Base-by-base conservation (phyloP, 2,797 vertebrate genomes). In the Alosa sapidissima region DNA sequence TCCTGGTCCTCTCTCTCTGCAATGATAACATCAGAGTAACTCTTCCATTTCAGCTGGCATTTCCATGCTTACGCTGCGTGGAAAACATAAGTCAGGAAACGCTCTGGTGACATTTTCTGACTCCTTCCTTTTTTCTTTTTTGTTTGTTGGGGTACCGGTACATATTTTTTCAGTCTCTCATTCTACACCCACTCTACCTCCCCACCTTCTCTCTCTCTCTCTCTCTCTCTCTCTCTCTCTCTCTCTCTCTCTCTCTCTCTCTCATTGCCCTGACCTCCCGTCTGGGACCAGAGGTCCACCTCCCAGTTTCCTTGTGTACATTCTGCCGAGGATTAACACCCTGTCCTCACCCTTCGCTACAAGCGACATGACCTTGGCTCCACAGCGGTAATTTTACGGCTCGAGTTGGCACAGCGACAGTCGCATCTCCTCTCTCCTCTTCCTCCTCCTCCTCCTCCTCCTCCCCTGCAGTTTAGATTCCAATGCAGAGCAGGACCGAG, bases 161-260 rank as follows among this genome's bases (percentile, higher is more conserved):
- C 48, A 7, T 16, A 7, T 16, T 54, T 54, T 54, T 54, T 54
- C 52, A 7, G 7, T 16, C 14, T 9, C 52, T 16, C 52, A 5
- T 58, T 21, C 55, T 21, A 58, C 55, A 16, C 55, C 19, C 55
- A 58, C 1, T 19, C 58, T n/a, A 8, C 7, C 21, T n/a, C 55
- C 19, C 68, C 4, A 5, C 33, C 33, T 41, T 82, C 7, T 68
- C 16, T 41, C 47, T 58, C 51, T 84, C 54, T 87, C 72, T 87
- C 82, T 83, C n/a, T 84, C 60, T 48, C 41, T 68, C 33, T 84
- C 55, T 85, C 54, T 86, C 72, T 86, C 83, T 36, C 86, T 82
- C 81, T 16, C 52, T 28, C 36, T 10, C n/a, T 58, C 52, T 62
- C 36, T 28, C 82, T 16, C 41, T 41, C 65, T 21, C 36, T 21